Evolutionary conservation across 2,113 vertebrate genomes (phyloP).

Genomic region (Hydropotes inermis): DNA sequence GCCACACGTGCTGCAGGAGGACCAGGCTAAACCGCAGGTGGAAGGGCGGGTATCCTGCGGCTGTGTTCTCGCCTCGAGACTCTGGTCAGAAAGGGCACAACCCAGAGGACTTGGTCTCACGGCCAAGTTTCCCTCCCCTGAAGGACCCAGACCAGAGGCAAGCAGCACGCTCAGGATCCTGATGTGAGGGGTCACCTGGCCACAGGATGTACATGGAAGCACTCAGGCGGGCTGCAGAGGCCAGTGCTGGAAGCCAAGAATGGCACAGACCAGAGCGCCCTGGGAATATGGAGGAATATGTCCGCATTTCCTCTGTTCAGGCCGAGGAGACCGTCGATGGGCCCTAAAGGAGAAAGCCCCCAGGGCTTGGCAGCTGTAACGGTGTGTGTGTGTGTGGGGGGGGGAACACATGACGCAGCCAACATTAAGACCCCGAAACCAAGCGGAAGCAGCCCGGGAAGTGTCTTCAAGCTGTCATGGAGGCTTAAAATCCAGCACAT

Average conservation of each 20-base stretch:
- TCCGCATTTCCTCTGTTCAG: not conserved
- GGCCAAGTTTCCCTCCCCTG: not conserved
- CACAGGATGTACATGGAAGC: not conserved
- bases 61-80: not conserved
- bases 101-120: not conserved
- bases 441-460: not conserved
- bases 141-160: not conserved
- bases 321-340: not conserved
- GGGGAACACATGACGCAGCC: fast-evolving
- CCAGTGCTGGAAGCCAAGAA: not conserved
- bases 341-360: not conserved
- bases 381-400: too few relatives aligned
- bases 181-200: not conserved
- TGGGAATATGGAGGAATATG: not conserved
- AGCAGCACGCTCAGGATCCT: not conserved
- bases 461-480: not conserved
- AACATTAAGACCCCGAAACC: not conserved
- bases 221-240: not conserved
- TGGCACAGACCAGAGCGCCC: not conserved
- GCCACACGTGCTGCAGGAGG: not conserved
- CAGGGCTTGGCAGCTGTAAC: not conserved
- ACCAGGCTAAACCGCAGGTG: not conserved
- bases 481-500: not conserved
- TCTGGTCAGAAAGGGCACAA: not conserved
- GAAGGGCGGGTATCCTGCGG: not conserved